Base-by-base conservation (phyloP, 35 echinoderm and acorn worm species). In the Diadema setosum region DNA sequence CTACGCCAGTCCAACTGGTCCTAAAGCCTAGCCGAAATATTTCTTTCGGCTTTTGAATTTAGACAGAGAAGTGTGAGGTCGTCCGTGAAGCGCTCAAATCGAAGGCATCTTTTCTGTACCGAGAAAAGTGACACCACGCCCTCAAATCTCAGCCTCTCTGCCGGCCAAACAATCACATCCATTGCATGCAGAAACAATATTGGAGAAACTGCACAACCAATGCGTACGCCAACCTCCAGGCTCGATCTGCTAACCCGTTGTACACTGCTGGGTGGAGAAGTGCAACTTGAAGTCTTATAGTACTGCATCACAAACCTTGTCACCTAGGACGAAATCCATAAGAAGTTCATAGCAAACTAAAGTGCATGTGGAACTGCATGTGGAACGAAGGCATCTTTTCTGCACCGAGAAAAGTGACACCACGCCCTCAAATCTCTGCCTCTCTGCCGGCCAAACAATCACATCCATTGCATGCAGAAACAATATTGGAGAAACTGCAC, bases 351-450 rank as follows among this genome's bases (percentile, higher is more conserved):
- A 6, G 82, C 82, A 84, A 59, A 84, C 34, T 84, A 58, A 45
- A 84, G 39, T 14, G 82, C 82, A 58, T 84, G 82, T 4, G 82
- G 82, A 84, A 84, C 82, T 45, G 82, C 76, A 81, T 81, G 5
- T 33, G 36, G 76, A 81, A 81, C n/a, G n/a, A n/a, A n/a, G n/a
- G n/a, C n/a, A n/a, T n/a, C n/a, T n/a, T n/a, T n/a, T n/a, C n/a
- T n/a, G n/a, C n/a, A n/a, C n/a, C n/a, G n/a, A n/a, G n/a, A n/a
- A n/a, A n/a, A n/a, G n/a, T n/a, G n/a, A n/a, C n/a, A n/a, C n/a
- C n/a, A n/a, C n/a, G n/a, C n/a, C n/a, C n/a, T n/a, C n/a, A n/a
- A n/a, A n/a, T n/a, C 2, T 81, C 3, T n/a, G n/a, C n/a, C n/a
- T n/a, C n/a, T n/a, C n/a, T n/a, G n/a, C n/a, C n/a, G n/a, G n/a